Conservation (phyloP, 2,888 invertebrate genomes). For the Sphecodes monilicornis region DNA sequence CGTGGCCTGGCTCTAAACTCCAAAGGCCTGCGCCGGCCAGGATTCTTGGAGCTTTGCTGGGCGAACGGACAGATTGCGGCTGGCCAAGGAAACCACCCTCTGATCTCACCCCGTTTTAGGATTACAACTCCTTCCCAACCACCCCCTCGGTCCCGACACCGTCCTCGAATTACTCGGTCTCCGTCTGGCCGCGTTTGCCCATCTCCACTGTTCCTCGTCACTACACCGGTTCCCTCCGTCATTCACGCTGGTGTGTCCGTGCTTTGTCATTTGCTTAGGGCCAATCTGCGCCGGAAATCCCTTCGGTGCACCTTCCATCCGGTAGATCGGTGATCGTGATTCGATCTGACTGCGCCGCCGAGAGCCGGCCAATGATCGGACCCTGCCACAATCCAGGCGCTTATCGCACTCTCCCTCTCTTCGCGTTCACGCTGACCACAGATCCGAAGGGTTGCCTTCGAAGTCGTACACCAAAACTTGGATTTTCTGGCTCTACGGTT, state of each 20-base stretch:
- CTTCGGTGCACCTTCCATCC: conserved; percentile 69
- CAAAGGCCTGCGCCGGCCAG: conserved; percentile 77
- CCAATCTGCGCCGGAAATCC: conserved; percentile 78
- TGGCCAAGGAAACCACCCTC: conserved; percentile 78
- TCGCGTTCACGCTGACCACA: conserved; percentile 53
- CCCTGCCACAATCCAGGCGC: conserved; percentile 68
- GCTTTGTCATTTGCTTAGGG: conserved; percentile 82
- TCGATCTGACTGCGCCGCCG: conserved; percentile 78
- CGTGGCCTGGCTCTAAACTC: conserved; percentile 78
- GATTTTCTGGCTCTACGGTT: conserved; percentile 11
- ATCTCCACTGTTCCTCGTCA: conserved; percentile 29
- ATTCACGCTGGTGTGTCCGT: conserved; percentile 62
- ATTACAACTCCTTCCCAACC: conserved; percentile 50
- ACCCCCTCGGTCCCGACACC: conserved; percentile 4
- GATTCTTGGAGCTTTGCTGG: conserved; percentile 76
- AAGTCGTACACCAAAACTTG: conserved; percentile 43
- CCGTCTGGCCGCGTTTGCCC: conserved; percentile 12
- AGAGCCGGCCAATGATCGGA: conserved; percentile 72
- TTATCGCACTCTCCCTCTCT: conserved; percentile 68
- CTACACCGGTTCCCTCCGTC: conserved; percentile 51
- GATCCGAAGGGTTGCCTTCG: conserved; percentile 42
- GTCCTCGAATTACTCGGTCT: conserved; percentile 42
- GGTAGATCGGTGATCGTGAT: conserved; percentile 80
- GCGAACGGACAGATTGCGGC: conserved; percentile 81
- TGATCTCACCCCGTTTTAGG: conserved; percentile 70